Percentiles rank a stretch among this genome's conserved stretches.
phyloP scores from a whole-genome alignment of 2,888 invertebrate species.

The Leucophenga montana region DNA sequence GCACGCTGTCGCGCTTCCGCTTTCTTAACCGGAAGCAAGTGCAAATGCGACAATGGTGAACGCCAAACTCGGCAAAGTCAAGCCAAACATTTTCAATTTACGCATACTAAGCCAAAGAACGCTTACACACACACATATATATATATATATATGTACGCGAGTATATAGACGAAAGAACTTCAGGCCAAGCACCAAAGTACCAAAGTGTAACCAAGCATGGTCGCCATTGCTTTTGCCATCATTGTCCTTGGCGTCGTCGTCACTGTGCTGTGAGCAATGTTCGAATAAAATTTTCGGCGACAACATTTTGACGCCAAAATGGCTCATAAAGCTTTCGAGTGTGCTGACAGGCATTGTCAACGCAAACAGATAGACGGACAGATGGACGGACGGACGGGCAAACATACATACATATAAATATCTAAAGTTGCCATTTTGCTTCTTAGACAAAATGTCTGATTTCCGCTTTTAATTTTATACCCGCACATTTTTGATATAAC shows the following conservation, averaged over 20 bases:
- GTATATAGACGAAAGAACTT: neutral
- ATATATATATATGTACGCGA: conserved; percentile 4
- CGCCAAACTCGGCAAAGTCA: conserved; percentile 30
- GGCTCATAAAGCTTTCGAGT: conserved; percentile 68
- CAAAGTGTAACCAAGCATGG: conserved; percentile 18
- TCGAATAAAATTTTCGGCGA: conserved; percentile 36
- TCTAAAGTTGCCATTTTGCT: conserved; percentile 8
- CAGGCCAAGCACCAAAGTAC: conserved; percentile 21
- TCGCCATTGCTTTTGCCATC: neutral
- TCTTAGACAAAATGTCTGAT: conserved; percentile 38
- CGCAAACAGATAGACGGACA: conserved; percentile 22
- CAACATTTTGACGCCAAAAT: conserved; percentile 68
- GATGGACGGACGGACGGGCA: conserved; percentile 10
- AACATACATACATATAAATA: conserved; percentile 12
- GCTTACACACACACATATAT: neutral
- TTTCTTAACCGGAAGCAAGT: conserved; percentile 26
- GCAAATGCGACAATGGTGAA: conserved; percentile 47
- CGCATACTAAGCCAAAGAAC: conserved; percentile 28
- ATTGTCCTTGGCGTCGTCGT: neutral
- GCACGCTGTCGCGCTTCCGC: neutral
- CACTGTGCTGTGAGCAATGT: conserved; percentile 44
- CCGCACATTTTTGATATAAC: conserved; percentile 38
- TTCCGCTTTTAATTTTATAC: conserved; percentile 55
- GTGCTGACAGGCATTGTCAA: conserved; percentile 30
- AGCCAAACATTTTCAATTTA: conserved; percentile 20